Conservation (phyloP, 2,797 vertebrate species). For the Propithecus perrieri region DNA sequence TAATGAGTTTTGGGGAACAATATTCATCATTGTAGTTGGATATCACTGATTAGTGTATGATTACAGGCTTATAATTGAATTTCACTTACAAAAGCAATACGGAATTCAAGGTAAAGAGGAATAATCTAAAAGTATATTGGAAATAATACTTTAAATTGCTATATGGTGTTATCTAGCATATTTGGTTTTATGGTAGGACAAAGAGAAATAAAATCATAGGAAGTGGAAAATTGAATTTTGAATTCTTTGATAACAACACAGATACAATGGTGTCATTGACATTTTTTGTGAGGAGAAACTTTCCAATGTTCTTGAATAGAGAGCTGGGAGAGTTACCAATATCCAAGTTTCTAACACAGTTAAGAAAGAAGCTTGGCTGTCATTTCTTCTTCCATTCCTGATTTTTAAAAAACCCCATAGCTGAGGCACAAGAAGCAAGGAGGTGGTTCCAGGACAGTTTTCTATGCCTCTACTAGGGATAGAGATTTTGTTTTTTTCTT, state of each 20-base stretch:
- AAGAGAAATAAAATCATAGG: not conserved
- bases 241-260: not conserved
- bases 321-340: not conserved
- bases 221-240: conserved; percentile 32
- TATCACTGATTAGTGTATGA: not conserved
- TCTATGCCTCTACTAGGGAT: not conserved
- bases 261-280: not conserved
- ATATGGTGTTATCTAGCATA: not conserved
- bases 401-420: not conserved
- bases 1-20: not conserved
- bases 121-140: not conserved
- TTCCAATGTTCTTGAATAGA: not conserved
- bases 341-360: not conserved
- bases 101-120: not conserved
- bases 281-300: not conserved
- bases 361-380: not conserved
- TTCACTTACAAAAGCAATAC: not conserved
- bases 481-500: not conserved
- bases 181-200: not conserved
- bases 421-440: not conserved
- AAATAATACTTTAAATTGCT: conserved; percentile 2
- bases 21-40: not conserved
- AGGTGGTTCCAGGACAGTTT: not conserved
- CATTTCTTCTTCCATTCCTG: not conserved
- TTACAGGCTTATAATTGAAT: not conserved